A percentile compares a stretch with the other conserved stretches of the same genome.
These are phyloP conservation scores for Chironomus riparius DNA, from an alignment of 2,888 invertebrate genomes.

Conservation along the genomic window DNA sequence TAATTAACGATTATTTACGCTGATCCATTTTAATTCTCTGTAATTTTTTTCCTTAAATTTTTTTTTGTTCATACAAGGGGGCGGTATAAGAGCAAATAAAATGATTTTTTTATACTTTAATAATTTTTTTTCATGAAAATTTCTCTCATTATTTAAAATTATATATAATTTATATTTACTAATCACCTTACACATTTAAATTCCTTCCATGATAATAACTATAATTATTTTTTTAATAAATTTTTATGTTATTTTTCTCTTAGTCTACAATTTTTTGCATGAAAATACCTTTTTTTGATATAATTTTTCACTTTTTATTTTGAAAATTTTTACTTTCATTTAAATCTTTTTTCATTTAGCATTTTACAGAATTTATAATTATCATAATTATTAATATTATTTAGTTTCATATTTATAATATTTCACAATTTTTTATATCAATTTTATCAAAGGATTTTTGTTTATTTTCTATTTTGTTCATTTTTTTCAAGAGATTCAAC, in stretches of 20 bases:
- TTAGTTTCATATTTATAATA: no score
- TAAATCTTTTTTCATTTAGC: not conserved
- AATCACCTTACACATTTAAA: conserved; percentile 27
- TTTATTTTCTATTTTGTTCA: no score
- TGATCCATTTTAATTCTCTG: not conserved
- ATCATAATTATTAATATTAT: no score
- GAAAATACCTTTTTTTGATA: not conserved
- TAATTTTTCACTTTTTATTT: not conserved
- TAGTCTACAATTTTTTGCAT: not conserved
- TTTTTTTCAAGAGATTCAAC: no score
- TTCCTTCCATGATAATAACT: conserved; percentile 27
- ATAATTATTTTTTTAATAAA: conserved; percentile 15
- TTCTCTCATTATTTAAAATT: conserved; percentile 1
- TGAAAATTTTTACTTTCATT: not conserved
- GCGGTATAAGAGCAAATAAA: not conserved
- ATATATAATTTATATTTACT: conserved; percentile 27
- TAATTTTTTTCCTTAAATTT: not conserved
- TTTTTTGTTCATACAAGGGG: not conserved
- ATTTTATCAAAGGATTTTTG: no score
- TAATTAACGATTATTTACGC: conserved; percentile 25
- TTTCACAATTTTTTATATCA: no score
- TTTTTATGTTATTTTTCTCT: conserved; percentile 1
- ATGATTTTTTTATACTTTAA: not conserved
- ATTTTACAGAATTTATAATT: not conserved
- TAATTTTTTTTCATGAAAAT: conserved; percentile 5